Percentiles rank a stretch among this genome's conserved stretches.
Conservation (phyloP, 2,888 invertebrate genomes). For the Periphyllus acericola region DNA sequence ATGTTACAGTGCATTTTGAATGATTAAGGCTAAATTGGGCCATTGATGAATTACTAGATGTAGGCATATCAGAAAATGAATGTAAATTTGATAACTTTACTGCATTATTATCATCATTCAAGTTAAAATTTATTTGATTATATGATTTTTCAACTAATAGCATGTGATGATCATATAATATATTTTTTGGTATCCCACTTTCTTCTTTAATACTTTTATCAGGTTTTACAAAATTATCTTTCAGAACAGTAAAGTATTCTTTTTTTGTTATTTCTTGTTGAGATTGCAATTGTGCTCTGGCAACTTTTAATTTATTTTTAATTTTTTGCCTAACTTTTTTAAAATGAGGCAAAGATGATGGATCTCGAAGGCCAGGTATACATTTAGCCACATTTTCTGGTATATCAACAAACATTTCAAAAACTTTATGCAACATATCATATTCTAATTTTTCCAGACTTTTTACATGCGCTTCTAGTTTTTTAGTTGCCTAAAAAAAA, state of each 20-base stretch:
- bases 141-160: background rate
- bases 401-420: slow-evolving; percentile 73
- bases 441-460: slow-evolving; percentile 71
- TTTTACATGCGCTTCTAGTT: slow-evolving; percentile 21
- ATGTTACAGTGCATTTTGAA: background rate
- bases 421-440: slow-evolving; percentile 75
- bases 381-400: slow-evolving; percentile 73
- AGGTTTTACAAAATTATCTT: background rate
- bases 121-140: background rate
- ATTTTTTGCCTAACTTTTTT: slow-evolving; percentile 73
- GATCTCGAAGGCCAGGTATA: slow-evolving; percentile 73
- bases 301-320: slow-evolving; percentile 70
- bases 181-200: background rate
- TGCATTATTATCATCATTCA: background rate
- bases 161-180: background rate
- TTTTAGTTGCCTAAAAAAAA: slow-evolving; percentile 9
- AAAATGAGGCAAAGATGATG: slow-evolving; percentile 69
- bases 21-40: background rate
- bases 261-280: slow-evolving; percentile 64
- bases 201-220: background rate
- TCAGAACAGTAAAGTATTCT: background rate
- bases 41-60: background rate
- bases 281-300: slow-evolving; percentile 65
- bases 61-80: background rate
- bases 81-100: background rate